phyloP scores from a whole-genome alignment of 2,888 invertebrate species.

The Deroplatys truncata region DNA sequence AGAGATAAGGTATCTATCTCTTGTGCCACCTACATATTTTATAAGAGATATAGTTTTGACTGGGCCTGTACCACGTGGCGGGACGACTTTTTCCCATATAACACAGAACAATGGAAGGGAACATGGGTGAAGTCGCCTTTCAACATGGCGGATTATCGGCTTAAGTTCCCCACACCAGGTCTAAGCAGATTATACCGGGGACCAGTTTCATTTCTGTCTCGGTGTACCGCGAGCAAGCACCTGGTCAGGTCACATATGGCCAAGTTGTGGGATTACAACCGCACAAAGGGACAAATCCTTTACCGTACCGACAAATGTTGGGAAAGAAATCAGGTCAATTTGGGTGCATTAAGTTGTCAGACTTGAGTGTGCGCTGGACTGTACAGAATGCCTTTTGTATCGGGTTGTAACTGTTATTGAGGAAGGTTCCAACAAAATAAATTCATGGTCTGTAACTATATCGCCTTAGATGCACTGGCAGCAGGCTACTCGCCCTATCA shows the following conservation, averaged over 20 bases:
- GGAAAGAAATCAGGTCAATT: background rate
- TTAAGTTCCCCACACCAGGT: slow-evolving; percentile 1
- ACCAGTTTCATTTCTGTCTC: background rate
- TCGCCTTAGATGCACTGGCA: too few relatives aligned
- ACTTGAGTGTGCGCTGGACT: background rate
- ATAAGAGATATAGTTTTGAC: background rate
- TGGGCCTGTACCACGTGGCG: background rate
- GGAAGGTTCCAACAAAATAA: background rate
- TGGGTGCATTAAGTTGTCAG: background rate
- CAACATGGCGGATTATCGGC: slow-evolving; percentile 26
- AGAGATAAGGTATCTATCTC: too few relatives aligned
- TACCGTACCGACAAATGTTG: background rate
- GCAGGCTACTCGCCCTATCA: too few relatives aligned
- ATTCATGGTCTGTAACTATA: too few relatives aligned
- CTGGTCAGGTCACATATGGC: too few relatives aligned
- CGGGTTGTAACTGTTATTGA: background rate
- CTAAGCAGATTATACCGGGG: slow-evolving; percentile 16
- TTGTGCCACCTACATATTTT: too few relatives aligned
- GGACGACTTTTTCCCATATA: background rate
- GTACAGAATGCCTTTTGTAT: background rate
- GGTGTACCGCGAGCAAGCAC: background rate
- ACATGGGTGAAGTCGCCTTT: slow-evolving; percentile 26
- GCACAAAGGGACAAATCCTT: background rate
- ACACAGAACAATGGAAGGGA: background rate
- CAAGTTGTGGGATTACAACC: background rate